Percentiles rank a stretch among this genome's conserved stretches.
Conservation (phyloP, 2,888 invertebrate species). For the Stramonita haemastoma region DNA sequence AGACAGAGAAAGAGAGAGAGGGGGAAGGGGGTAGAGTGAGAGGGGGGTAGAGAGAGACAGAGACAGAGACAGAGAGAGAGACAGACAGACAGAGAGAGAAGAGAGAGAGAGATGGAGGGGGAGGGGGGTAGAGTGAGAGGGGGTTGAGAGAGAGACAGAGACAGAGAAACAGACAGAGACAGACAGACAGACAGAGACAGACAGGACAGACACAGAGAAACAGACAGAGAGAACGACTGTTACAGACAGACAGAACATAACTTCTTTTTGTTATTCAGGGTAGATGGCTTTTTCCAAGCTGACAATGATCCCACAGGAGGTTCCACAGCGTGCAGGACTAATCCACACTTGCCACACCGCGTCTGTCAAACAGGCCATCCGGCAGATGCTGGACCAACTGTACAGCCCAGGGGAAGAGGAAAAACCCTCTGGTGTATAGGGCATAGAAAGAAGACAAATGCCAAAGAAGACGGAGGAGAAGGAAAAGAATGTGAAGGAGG, state of each 20-base stretch:
- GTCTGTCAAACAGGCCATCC: too few species aligned
- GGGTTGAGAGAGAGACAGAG: background rate
- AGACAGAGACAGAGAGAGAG: background rate
- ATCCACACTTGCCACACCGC: too few species aligned
- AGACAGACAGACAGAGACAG: background rate
- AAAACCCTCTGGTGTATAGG: too few species aligned
- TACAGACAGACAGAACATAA: too few species aligned
- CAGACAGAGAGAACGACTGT: too few species aligned
- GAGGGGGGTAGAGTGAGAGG: background rate
- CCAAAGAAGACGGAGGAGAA: background rate
- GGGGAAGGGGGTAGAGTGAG: background rate
- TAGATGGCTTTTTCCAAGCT: too few species aligned
- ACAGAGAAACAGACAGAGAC: background rate
- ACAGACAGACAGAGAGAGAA: background rate
- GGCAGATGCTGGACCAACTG: too few species aligned
- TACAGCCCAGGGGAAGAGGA: background rate
- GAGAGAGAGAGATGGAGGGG: background rate
- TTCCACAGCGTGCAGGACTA: too few species aligned
- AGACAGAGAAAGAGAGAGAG: background rate
- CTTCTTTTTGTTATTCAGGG: too few species aligned
- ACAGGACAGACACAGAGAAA: background rate
- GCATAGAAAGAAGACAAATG: background rate
- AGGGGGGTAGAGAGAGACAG: background rate
- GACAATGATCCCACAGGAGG: too few species aligned
- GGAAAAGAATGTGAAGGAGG: background rate